Base-by-base conservation (phyloP, 1,140 invertebrate species). In the Himalopsyche phryganea region DNA sequence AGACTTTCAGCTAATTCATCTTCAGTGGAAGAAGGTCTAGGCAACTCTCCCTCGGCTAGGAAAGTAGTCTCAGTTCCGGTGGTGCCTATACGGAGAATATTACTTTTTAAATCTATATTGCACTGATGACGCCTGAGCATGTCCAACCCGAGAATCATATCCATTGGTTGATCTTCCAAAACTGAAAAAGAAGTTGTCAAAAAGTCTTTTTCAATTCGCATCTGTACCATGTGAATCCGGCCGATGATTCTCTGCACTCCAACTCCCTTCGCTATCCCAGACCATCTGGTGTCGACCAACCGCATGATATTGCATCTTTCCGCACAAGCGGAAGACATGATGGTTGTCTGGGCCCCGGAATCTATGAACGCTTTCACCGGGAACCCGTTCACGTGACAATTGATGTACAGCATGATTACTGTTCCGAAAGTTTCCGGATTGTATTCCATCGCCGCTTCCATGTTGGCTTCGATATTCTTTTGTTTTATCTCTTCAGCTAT, bases 331-430 rank as follows among this genome's bases (percentile, higher is more conserved):
- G 90, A 86, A 13, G 92, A 94, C 92, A 96, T 96, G 45, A 96
- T 95, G 15, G 93, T 96, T 0, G 92, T 90, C 77, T 96, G 93
- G 35, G 93, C 93, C 46, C 92, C 91, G 63, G 94, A 98, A 77
- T 98, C 96, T 59, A 98, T 96, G 75, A 98, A 98, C 5, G 96
- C 96, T 78, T 98, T 98, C 0, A 98, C 94, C 7, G 91, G 90
- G 75, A 91, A 86, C 60, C 94, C 95, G 78, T 98, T 98, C 0
- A 98, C 94, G 77, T 87, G 88, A 69, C 93, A 96, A 71, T 96
- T 91, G 50, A 98, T 96, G 69, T 98, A 98, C 35, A 98, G 80
- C 96, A 98, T 98, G 10, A 92, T 86, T 40, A 98, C 96, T 13
- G 93, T 94, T 44, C 94, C 96, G 79, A 98, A 98, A 14, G 91